Evolutionary conservation across 2,797 vertebrate genomes (phyloP).

Genomic region (Perodicticus potto): DNA sequence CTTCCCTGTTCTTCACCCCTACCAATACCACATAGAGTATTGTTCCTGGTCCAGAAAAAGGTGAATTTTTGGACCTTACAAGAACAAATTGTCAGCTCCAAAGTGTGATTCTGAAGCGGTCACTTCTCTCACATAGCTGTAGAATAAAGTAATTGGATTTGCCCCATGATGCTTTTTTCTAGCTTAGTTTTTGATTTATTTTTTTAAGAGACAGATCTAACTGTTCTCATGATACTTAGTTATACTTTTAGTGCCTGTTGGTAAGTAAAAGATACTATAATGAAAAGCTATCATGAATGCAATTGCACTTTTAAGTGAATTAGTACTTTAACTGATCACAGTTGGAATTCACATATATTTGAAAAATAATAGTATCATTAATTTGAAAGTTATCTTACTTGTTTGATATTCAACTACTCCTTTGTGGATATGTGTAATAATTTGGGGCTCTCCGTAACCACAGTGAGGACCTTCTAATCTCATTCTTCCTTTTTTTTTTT

Average conservation of each 20-base stretch:
- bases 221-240: constrained; percentile 32
- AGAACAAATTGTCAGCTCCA: background rate
- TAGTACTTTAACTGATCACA: constrained; percentile 52
- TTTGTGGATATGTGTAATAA: constrained; percentile 25
- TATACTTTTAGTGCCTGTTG: background rate
- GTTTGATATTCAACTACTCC: constrained; percentile 30
- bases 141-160: background rate
- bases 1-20: background rate
- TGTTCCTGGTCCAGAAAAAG: constrained; percentile 7
- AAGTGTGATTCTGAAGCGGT: constrained; percentile 38
- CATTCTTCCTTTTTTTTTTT: background rate
- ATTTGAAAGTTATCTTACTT: constrained; percentile 46
- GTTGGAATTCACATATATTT: constrained; percentile 47
- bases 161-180: background rate
- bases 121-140: background rate
- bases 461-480: background rate
- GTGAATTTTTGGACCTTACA: background rate
- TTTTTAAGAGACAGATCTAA: background rate
- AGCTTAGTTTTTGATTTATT: constrained; percentile 19
- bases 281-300: constrained; percentile 44
- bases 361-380: constrained; percentile 49
- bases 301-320: constrained; percentile 58
- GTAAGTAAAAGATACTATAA: constrained; percentile 39
- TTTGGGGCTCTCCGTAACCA: background rate
- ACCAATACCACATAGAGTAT: background rate